Evolutionary conservation across 2,113 vertebrate species (phyloP).

Genomic region (Silurus glanis): DNA sequence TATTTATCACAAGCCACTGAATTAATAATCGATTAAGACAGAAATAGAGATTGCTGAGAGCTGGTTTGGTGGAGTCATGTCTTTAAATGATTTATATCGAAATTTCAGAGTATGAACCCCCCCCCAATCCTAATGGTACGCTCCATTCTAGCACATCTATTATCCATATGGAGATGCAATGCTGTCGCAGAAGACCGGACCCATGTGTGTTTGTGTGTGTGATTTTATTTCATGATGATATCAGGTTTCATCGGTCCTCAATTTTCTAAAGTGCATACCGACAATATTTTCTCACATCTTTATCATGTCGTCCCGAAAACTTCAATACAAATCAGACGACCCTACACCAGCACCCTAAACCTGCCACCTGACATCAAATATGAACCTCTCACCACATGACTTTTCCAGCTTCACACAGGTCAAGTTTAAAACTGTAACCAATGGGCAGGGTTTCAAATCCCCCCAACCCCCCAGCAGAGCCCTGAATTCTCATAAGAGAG

Average conservation of each 20-base stretch:
- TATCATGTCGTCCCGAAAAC: neutral
- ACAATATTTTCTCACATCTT: neutral
- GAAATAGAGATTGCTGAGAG: neutral
- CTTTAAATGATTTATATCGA: neutral
- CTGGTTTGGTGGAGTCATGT: neutral
- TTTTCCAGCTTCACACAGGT: slow-evolving; percentile 53
- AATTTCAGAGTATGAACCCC: neutral
- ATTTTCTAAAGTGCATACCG: neutral
- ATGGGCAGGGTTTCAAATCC: neutral
- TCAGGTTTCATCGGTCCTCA: neutral
- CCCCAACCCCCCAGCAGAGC: neutral
- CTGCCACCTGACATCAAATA: slow-evolving; percentile 60
- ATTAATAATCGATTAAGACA: neutral
- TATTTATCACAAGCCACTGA: neutral
- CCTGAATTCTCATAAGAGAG: neutral
- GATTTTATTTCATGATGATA: neutral
- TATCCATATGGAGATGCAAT: slow-evolving; percentile 44
- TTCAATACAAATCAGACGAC: neutral
- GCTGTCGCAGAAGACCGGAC: slow-evolving; percentile 63
- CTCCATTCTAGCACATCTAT: slow-evolving; percentile 53
- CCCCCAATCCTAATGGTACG: slow-evolving; percentile 66
- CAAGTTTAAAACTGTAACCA: neutral
- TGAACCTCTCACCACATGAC: slow-evolving; percentile 54
- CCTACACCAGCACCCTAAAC: neutral
- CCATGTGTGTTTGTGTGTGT: neutral